phyloP scores from a whole-genome alignment of 2,888 invertebrate genomes.

The Drosophila barbarae region DNA sequence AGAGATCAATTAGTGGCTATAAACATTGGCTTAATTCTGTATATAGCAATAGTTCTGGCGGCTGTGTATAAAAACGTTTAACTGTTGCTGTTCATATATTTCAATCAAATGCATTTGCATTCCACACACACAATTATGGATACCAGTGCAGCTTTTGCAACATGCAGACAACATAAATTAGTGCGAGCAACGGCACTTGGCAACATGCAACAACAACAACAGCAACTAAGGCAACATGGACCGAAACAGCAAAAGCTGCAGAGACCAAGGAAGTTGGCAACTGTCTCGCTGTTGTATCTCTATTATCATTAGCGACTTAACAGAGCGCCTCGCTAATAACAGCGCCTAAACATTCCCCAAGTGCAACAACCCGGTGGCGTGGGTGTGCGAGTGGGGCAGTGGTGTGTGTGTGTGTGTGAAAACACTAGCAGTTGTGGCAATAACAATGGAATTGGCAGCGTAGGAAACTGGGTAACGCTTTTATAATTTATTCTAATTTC shows the following conservation, averaged over 20 bases:
- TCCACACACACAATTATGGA: conserved; percentile 29
- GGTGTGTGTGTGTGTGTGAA: conserved; percentile 21
- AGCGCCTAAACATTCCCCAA: conserved; percentile 44
- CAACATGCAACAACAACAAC: conserved; percentile 44
- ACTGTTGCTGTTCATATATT: conserved; percentile 34
- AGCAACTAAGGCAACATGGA: conserved; percentile 33
- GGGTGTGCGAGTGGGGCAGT: conserved; percentile 6
- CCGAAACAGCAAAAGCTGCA: conserved; percentile 32
- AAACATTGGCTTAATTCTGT: background rate
- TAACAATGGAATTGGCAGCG: conserved; percentile 42
- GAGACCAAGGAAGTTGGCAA: conserved; percentile 21
- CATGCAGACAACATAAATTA: conserved; percentile 46
- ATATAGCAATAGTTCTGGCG: background rate
- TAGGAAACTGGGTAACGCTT: conserved; percentile 66
- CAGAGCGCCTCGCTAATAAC: conserved; percentile 27
- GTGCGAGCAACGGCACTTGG: conserved; percentile 63
- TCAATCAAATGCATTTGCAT: conserved; percentile 69
- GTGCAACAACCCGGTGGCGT: conserved; percentile 57
- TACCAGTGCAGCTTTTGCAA: conserved; percentile 16
- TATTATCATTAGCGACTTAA: conserved; percentile 28
- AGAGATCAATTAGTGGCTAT: background rate
- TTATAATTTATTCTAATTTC: conserved; percentile 62
- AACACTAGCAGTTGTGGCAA: conserved; percentile 26
- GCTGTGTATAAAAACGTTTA: background rate
- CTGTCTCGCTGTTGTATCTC: conserved; percentile 16